These are phyloP conservation scores for Gadopsis bispinosus DNA, from an alignment of 2,797 vertebrate species.

Conservation along the genomic window DNA sequence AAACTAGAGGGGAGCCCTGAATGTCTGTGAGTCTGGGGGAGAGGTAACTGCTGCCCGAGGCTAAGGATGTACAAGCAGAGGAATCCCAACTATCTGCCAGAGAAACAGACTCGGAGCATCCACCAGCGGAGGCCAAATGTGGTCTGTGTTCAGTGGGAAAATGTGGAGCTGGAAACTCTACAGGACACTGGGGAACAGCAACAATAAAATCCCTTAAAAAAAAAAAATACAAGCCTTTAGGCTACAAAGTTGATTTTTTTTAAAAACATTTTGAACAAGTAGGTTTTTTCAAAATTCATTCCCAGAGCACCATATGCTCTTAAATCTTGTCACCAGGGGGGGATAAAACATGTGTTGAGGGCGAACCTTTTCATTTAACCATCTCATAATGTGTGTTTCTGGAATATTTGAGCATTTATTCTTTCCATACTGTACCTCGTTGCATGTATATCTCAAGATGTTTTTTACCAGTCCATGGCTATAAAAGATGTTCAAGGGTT, in stretches of 20 bases:
- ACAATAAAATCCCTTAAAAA: constrained; percentile 49
- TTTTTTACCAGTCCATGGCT: constrained; percentile 6
- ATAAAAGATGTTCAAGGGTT: background rate
- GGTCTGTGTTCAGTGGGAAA: constrained; percentile 75
- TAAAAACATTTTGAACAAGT: constrained; percentile 43
- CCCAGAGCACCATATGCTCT: constrained; percentile 44
- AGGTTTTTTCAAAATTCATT: constrained; percentile 47
- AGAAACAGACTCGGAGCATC: constrained; percentile 63
- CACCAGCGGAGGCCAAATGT: constrained; percentile 67
- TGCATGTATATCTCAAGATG: background rate
- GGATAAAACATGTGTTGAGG: constrained; percentile 37
- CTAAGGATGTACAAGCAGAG: constrained; percentile 73
- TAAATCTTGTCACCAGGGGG: constrained; percentile 35
- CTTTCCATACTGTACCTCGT: constrained; percentile 6
- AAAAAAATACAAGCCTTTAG: constrained; percentile 46
- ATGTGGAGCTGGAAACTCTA: constrained; percentile 65
- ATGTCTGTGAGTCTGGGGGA: constrained; percentile 43
- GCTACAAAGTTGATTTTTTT: constrained; percentile 36
- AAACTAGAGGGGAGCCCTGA: constrained; percentile 26
- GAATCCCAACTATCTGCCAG: constrained; percentile 79
- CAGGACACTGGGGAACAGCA: constrained; percentile 66
- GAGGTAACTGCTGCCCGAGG: constrained; percentile 69
- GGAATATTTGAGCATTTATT: background rate
- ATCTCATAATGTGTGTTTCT: constrained; percentile 17
- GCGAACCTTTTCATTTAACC: constrained; percentile 26